Percentiles rank a stretch among this genome's conserved stretches.
phyloP scores from a whole-genome alignment of 2,888 invertebrate genomes.

The Nipponacmea schrenckii region DNA sequence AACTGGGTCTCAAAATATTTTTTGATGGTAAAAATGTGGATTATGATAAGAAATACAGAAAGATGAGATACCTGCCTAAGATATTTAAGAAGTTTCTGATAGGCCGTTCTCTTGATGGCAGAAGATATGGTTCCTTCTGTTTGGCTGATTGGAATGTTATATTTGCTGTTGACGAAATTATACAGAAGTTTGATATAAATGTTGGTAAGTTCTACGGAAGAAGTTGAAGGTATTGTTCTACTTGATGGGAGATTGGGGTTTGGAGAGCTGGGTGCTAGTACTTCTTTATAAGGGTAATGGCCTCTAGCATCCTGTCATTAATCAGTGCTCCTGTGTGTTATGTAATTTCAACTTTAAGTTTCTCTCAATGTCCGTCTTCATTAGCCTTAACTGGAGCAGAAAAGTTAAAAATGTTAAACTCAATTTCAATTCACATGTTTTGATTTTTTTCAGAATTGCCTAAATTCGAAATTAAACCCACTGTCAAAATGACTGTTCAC shows the following conservation, averaged over 20 bases:
- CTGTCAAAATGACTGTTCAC: conserved; percentile 26
- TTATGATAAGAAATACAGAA: conserved; percentile 11
- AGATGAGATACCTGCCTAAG: background rate
- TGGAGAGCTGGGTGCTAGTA: no score
- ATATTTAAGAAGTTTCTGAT: conserved; percentile 14
- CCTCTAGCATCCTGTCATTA: no score
- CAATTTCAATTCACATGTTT: no score
- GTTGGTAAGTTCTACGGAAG: conserved; percentile 25
- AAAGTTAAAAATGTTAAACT: no score
- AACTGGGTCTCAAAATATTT: conserved; percentile 29
- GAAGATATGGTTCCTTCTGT: conserved; percentile 21
- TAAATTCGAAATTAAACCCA: conserved; percentile 30
- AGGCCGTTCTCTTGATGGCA: conserved; percentile 14
- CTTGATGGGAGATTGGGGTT: no score
- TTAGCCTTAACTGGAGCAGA: no score
- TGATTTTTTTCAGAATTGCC: conserved; percentile 31
- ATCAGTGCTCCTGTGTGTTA: no score
- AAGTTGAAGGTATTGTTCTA: background rate
- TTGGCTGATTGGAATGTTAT: conserved; percentile 33
- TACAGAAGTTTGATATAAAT: conserved; percentile 21
- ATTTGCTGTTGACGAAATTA: conserved; percentile 28
- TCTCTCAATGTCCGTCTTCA: no score
- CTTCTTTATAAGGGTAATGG: no score
- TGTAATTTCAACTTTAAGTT: no score
- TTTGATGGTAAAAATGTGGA: conserved; percentile 23